A percentile compares a stretch with the other conserved stretches of the same genome.
Evolutionary conservation across 2,797 vertebrate species (phyloP).

Genomic region (Aphelocoma californica): DNA sequence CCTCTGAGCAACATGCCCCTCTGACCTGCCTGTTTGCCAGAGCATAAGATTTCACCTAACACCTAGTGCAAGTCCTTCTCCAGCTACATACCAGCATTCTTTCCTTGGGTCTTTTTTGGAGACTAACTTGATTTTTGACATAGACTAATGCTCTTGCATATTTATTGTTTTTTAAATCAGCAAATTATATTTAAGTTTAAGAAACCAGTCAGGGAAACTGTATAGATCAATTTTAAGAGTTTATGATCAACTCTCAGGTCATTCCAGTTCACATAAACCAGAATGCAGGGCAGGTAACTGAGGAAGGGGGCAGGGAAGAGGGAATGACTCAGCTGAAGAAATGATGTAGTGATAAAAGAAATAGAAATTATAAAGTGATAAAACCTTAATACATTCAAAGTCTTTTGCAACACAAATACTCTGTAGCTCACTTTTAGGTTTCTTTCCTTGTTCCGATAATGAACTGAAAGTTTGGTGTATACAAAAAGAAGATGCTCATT

Average conservation of each 20-base stretch:
- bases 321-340: not conserved
- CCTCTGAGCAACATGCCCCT: accelerated
- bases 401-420: not conserved
- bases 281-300: not conserved
- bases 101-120: not conserved
- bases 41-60: not conserved
- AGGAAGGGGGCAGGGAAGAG: accelerated
- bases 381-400: not conserved
- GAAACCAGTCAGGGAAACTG: not conserved
- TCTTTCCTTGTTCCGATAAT: not conserved
- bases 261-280: not conserved
- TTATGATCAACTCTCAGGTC: not conserved
- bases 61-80: not conserved
- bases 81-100: not conserved
- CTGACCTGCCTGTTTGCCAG: not conserved
- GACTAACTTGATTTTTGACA: not conserved
- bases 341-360: not conserved
- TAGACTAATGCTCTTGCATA: not conserved
- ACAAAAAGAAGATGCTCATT: not conserved
- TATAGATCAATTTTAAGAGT: not conserved
- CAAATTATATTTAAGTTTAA: not conserved
- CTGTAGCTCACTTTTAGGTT: not conserved
- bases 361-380: not conserved
- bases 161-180: not conserved
- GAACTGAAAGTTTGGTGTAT: not conserved